Evolutionary conservation across 2,888 invertebrate species (phyloP).

Genomic region (Adineta ricciae): DNA sequence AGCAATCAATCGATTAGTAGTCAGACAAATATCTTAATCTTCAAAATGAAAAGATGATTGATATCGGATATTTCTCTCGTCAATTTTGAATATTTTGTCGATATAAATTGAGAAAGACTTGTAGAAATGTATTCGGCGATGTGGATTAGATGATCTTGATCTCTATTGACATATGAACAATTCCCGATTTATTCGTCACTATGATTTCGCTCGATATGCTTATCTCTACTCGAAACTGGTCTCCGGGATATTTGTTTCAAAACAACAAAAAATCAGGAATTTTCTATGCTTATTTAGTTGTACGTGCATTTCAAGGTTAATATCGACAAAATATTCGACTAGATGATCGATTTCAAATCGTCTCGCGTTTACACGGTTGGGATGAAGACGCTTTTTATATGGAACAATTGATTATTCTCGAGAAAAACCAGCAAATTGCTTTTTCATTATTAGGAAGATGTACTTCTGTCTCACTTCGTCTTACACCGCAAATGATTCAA

Average conservation of each 20-base stretch:
- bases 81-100: no score
- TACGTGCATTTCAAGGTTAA: constrained; percentile 68
- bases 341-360: constrained; percentile 30
- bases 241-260: constrained; percentile 50
- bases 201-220: constrained; percentile 78
- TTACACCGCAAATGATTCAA: neutral
- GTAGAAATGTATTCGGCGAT: constrained; percentile 42
- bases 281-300: constrained; percentile 67
- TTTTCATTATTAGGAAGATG: neutral
- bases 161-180: constrained; percentile 84
- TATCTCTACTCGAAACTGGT: constrained; percentile 56
- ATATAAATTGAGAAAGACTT: no score
- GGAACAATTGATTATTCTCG: constrained; percentile 56
- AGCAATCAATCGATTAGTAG: no score
- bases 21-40: no score
- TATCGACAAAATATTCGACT: constrained; percentile 35
- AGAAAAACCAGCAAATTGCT: neutral
- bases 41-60: no score
- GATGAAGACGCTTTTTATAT: constrained; percentile 73
- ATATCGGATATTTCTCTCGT: no score
- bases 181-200: constrained; percentile 70
- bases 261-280: constrained; percentile 60
- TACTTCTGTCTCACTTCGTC: neutral
- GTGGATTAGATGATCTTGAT: constrained; percentile 75
- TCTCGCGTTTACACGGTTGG: constrained; percentile 66